Evolutionary conservation across 2,797 vertebrate species (phyloP).

Genomic region (Tolypeutes matacus): DNA sequence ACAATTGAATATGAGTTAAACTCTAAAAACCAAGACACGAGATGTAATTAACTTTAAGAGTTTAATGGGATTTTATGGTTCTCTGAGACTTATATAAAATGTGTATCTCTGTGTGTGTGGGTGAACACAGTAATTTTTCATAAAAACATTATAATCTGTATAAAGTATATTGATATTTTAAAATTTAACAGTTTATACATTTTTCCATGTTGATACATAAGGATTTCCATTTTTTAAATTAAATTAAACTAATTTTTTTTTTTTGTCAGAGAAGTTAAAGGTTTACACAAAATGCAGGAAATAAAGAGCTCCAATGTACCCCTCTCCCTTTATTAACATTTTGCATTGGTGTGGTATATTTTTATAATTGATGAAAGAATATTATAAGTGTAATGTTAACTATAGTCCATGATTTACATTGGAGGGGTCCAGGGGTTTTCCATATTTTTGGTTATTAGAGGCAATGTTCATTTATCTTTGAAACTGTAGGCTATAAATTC

Average conservation of each 20-base stretch:
- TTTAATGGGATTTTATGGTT: background rate
- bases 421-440: background rate
- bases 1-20: constrained; percentile 5
- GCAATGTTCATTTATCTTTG: background rate
- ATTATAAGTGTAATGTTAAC: no score
- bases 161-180: background rate
- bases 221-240: background rate
- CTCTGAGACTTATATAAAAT: background rate
- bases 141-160: background rate
- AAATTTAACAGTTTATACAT: background rate
- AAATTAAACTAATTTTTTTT: no score
- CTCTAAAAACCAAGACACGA: background rate
- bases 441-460: background rate
- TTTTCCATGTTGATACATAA: background rate
- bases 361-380: no score
- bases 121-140: background rate
- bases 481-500: background rate
- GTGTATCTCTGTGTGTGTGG: no score
- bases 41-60: background rate
- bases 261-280: no score
- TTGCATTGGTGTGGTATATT: no score
- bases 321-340: no score
- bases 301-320: no score
- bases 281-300: no score
- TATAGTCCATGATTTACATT: no score